phyloP scores from a whole-genome alignment of 2,113 vertebrate genomes.

The Burhinus bistriatus region DNA sequence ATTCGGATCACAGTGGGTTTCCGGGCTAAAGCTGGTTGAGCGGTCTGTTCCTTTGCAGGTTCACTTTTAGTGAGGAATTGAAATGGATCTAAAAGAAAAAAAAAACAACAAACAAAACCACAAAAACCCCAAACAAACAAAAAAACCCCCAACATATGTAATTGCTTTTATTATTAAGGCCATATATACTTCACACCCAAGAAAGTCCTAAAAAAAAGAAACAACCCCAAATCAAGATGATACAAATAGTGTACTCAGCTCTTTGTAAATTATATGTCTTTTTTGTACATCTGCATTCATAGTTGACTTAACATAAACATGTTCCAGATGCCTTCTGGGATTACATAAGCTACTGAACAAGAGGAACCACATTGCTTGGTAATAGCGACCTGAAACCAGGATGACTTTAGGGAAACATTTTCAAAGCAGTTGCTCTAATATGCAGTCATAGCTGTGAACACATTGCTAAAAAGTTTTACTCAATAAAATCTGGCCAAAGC shows the following conservation, averaged over 20 bases:
- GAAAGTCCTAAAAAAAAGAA: constrained; percentile 32
- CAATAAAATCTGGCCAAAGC: not conserved
- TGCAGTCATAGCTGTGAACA: not conserved
- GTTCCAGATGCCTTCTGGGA: constrained; percentile 16
- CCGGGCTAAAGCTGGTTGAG: constrained; percentile 61
- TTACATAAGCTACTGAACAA: not conserved
- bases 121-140: no score
- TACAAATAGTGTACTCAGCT: constrained; percentile 22
- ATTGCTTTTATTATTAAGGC: constrained; percentile 45
- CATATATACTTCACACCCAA: constrained; percentile 36
- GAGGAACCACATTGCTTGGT: not conserved
- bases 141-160: not conserved
- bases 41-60: constrained; percentile 46
- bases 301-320: constrained; percentile 40
- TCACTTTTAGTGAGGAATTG: constrained; percentile 74
- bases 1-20: constrained; percentile 95
- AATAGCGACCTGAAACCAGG: not conserved
- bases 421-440: not conserved
- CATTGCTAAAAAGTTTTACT: not conserved
- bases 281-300: constrained; percentile 30
- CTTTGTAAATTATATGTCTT: constrained; percentile 53
- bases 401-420: constrained; percentile 10
- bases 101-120: not conserved
- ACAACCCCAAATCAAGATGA: not conserved
- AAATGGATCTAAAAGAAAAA: constrained; percentile 72